Percentiles rank a stretch among this genome's conserved stretches.
Conservation (phyloP, 2,113 vertebrate genomes). For the Barnardius zonarius region DNA sequence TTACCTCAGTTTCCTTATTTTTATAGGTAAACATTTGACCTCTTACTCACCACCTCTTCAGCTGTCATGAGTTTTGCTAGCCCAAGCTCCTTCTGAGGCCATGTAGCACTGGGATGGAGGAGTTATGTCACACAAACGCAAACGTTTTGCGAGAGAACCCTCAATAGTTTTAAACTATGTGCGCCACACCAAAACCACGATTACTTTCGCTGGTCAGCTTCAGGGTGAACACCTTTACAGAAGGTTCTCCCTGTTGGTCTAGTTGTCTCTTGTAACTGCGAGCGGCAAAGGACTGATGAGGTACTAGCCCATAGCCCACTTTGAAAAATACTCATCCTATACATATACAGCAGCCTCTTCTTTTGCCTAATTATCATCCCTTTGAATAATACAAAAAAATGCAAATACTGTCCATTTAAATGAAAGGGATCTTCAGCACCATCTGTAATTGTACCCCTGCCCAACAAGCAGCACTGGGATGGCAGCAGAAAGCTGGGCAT, state of each 20-base stretch:
- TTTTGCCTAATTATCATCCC: neutral
- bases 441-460: neutral
- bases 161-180: neutral
- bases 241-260: neutral
- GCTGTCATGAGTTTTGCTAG: neutral
- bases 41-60: neutral
- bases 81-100: neutral
- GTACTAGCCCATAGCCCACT: neutral
- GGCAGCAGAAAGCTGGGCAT: neutral
- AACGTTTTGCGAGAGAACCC: neutral
- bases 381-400: neutral
- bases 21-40: neutral
- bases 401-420: neutral
- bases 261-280: neutral
- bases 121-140: neutral
- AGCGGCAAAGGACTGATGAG: neutral
- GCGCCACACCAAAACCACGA: neutral
- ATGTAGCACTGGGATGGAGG: neutral
- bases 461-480: neutral
- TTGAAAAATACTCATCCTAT: neutral
- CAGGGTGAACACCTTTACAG: neutral
- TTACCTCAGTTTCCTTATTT: constrained; percentile 37
- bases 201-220: neutral
- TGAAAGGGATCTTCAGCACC: neutral
- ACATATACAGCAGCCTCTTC: neutral